Conservation (phyloP, 2,888 invertebrate species). For the Beris morrisii region DNA sequence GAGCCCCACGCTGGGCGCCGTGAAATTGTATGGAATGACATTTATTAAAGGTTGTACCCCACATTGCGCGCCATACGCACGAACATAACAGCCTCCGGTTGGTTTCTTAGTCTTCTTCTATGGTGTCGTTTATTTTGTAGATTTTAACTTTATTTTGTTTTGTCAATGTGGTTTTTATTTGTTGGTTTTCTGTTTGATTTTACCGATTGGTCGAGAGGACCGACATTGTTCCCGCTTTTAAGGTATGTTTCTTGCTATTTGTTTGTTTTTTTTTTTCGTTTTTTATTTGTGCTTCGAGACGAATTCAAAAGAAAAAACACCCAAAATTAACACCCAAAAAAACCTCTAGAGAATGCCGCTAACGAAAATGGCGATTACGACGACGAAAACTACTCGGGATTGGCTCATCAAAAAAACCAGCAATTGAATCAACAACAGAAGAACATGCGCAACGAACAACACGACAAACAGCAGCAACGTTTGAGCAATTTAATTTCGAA, state of each 20-base stretch:
- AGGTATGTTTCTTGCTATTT: not conserved
- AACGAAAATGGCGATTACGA: not conserved
- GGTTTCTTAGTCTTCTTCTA: not conserved
- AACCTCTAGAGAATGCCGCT: not conserved
- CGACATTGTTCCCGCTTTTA: not conserved
- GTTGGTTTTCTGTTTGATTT: not conserved
- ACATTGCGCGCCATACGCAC: too few species aligned
- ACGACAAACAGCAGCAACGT: constrained; percentile 9
- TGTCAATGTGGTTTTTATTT: not conserved
- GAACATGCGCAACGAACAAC: not conserved
- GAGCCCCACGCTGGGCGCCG: too few species aligned
- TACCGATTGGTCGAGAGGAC: too few species aligned
- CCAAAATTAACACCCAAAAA: constrained; percentile 11
- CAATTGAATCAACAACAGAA: not conserved
- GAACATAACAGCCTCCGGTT: too few species aligned
- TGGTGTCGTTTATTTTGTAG: not conserved
- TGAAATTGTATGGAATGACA: too few species aligned
- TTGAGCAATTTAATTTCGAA: constrained; percentile 16
- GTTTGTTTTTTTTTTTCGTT: constrained; percentile 7
- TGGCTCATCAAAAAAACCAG: not conserved
- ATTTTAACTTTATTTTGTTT: not conserved
- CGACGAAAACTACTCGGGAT: too few species aligned
- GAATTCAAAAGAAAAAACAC: not conserved
- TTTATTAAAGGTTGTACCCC: too few species aligned
- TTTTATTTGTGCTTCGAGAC: not conserved